phyloP scores from a whole-genome alignment of 2,113 vertebrate genomes.

The Neolamprologus ventralis region DNA sequence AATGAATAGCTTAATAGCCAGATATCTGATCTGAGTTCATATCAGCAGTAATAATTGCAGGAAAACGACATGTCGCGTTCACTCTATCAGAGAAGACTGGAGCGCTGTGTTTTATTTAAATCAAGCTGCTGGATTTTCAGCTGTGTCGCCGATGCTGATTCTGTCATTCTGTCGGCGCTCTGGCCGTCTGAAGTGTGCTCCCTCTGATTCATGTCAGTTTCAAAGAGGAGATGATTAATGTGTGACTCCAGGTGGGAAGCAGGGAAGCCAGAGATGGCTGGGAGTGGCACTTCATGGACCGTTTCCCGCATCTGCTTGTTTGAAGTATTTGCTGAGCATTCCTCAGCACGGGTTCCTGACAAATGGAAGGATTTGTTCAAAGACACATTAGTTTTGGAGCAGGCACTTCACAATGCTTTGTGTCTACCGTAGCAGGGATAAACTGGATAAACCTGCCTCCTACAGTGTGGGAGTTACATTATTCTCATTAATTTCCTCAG shows the following conservation, averaged over 20 bases:
- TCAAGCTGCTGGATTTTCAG: conserved; percentile 10
- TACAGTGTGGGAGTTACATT: conserved; percentile 1
- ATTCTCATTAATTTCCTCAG: conserved; percentile 43
- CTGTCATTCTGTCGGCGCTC: conserved; percentile 6
- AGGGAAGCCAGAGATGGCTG: not conserved
- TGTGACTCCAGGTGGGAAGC: conserved; percentile 19
- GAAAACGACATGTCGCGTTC: not conserved
- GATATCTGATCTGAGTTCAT: not conserved
- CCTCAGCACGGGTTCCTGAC: conserved; percentile 25
- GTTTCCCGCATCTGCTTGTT: conserved; percentile 22
- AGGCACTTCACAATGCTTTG: conserved; percentile 37
- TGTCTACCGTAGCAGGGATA: conserved; percentile 15
- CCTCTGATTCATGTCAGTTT: conserved; percentile 28
- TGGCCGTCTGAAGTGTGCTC: conserved; percentile 11
- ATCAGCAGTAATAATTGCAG: not conserved
- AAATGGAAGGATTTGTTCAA: conserved; percentile 37
- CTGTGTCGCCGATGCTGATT: not conserved
- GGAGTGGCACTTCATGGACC: conserved; percentile 42
- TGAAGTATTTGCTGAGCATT: conserved; percentile 57
- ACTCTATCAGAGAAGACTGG: not conserved
- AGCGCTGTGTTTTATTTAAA: not conserved
- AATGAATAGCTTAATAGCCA: not conserved
- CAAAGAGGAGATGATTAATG: conserved; percentile 37
- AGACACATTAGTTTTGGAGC: conserved; percentile 50
- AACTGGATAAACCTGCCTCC: conserved; percentile 28